Conservation (phyloP, 2,797 vertebrate genomes). For the Rhynchotus rufescens region DNA sequence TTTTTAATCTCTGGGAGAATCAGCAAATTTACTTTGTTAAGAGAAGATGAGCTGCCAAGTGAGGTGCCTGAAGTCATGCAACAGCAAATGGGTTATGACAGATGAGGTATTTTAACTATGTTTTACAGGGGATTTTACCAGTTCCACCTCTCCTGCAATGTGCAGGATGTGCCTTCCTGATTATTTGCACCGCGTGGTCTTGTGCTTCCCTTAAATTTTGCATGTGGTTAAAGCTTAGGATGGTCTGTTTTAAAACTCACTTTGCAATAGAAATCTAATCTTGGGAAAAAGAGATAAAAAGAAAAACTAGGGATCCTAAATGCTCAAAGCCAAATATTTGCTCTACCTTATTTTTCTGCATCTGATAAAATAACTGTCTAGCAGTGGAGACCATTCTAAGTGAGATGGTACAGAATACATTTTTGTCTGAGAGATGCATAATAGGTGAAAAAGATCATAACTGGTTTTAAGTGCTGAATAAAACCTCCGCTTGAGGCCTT, state of each 20-base stretch:
- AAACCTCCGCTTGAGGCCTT: slow-evolving; percentile 33
- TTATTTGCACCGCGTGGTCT: neutral
- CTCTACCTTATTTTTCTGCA: neutral
- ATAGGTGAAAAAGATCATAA: slow-evolving; percentile 27
- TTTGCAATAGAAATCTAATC: neutral
- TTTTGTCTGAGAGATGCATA: neutral
- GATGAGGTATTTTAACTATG: neutral
- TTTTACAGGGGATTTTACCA: neutral
- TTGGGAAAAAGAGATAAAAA: neutral
- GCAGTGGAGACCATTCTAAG: neutral
- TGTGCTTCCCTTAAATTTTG: neutral
- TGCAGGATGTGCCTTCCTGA: neutral
- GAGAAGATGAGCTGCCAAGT: neutral
- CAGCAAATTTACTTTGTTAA: neutral
- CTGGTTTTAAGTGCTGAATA: neutral
- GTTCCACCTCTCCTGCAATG: neutral
- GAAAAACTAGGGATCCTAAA: neutral
- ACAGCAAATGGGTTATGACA: neutral
- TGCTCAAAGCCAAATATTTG: slow-evolving; percentile 36
- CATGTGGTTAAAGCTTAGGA: neutral
- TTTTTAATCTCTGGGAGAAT: neutral
- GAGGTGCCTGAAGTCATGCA: neutral
- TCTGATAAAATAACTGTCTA: neutral
- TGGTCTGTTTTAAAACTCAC: neutral
- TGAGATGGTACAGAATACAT: neutral